Conservation (phyloP, 2,888 invertebrate species). For the Drosophila rubida region DNA sequence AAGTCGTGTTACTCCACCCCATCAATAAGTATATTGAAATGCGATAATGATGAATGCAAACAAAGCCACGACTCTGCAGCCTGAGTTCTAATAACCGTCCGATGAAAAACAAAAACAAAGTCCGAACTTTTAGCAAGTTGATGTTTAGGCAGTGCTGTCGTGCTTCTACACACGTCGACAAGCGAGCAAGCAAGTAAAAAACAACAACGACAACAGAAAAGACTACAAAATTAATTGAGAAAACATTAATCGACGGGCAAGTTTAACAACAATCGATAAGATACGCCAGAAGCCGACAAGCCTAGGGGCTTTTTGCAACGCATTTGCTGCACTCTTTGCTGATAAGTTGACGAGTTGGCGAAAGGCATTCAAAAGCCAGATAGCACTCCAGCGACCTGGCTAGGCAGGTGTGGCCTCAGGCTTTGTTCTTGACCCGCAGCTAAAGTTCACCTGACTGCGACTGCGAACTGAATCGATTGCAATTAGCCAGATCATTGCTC, state of each 20-base stretch:
- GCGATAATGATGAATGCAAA: constrained; percentile 58
- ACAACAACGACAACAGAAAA: constrained; percentile 1
- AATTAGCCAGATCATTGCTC: no score
- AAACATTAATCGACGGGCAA: constrained; percentile 45
- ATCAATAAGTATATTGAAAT: constrained; percentile 1
- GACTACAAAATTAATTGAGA: constrained; percentile 31
- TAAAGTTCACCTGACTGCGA: no score
- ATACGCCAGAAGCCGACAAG: constrained; percentile 40
- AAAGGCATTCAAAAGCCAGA: constrained; percentile 7
- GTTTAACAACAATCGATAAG: constrained; percentile 54
- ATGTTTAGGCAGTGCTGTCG: constrained; percentile 32
- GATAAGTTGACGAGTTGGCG: constrained; percentile 7
- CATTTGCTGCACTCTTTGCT: constrained; percentile 47
- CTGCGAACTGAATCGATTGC: no score
- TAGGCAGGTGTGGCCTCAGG: not conserved
- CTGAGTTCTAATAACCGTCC: not conserved
- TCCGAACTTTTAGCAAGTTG: constrained; percentile 29
- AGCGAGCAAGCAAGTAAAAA: constrained; percentile 9
- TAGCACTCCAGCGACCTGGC: not conserved
- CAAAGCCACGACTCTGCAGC: constrained; percentile 30
- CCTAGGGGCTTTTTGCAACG: constrained; percentile 24
- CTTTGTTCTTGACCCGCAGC: constrained; percentile 1
- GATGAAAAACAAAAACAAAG: constrained; percentile 48
- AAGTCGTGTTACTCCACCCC: not conserved
- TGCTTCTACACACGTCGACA: constrained; percentile 62